Evolutionary conservation across 2,797 vertebrate genomes (phyloP), one percentile per base, ranked within the genome.

Genomic region (Rachycentron canadum): DNA sequence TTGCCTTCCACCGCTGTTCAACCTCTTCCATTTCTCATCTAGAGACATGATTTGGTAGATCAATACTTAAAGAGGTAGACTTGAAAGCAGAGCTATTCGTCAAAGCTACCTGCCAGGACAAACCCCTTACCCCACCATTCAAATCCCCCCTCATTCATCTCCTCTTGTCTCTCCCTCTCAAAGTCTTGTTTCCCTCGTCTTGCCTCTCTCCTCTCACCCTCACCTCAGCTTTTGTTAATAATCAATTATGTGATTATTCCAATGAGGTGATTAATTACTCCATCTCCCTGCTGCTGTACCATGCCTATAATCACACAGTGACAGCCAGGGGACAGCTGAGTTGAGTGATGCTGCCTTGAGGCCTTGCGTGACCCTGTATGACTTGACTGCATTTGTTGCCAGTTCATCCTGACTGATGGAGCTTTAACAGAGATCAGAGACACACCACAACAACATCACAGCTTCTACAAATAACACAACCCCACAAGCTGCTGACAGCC

Each of bases 211-310:
- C 88, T 81, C 86, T 85, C 79, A 86, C 83, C 81, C 79, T 92
- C 86, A 84, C 86, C 84, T 86, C 68, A 49, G 84, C 67, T 92
- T 87, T 91, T 86, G 83, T 87, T 95, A 90, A 93, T 93, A 93
- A 94, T 94, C 90, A 93, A 92, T 93, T 91, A 90, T 86, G 86
- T 79, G 85, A 92, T 94, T 93, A 91, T 94, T 89, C 83, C 89
- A 89, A 92, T 85, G 81, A 89, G 85, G 68, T 88, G 76, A 92
- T 94, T 94, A 91, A 94, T 95, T 91, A 88, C 79, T 19, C 67
- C 69, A 74, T 69, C 63, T 60, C 55, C 64, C 70, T 79, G 47
- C 78, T 68, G 80, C 57, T 59, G 59, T 62, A 57, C 61, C 58
- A 13, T 62, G 60, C 83, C 69, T 84, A 79, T 82, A 84, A 85